Conservation (phyloP, 2,888 invertebrate species). For the Lasioglossum vierecki region DNA sequence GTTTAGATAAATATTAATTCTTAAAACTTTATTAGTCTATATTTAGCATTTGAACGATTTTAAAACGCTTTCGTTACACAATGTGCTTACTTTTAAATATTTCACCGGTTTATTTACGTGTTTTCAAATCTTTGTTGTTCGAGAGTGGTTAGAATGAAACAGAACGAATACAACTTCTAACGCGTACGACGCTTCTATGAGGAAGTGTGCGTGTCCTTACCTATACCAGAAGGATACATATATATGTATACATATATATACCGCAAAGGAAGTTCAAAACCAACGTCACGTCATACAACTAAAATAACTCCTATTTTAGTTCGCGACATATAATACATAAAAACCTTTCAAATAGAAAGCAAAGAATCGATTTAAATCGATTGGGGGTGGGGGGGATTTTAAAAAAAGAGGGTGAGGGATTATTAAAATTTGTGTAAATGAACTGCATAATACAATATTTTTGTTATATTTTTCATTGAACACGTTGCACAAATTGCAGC, state of each 20-base stretch:
- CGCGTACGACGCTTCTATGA: too few relatives aligned
- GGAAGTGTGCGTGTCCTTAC: too few relatives aligned
- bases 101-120: neutral
- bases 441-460: slow-evolving; percentile 11
- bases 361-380: neutral
- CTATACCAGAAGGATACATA: too few relatives aligned
- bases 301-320: neutral
- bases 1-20: neutral
- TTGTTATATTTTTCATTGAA: slow-evolving; percentile 27
- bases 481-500: slow-evolving; percentile 22
- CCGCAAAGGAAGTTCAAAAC: neutral
- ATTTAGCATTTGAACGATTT: neutral
- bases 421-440: slow-evolving; percentile 13
- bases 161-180: neutral
- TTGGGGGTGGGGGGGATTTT: neutral
- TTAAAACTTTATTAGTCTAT: neutral
- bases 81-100: neutral
- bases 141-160: neutral
- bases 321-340: neutral
- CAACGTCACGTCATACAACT: neutral
- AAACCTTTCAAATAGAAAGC: neutral
- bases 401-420: neutral
- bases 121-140: neutral
- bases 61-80: neutral
- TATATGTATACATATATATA: too few relatives aligned